Evolutionary conservation across 2,888 invertebrate species (phyloP), one percentile per base, ranked within the genome.

Genomic region (Melieria picta): DNA sequence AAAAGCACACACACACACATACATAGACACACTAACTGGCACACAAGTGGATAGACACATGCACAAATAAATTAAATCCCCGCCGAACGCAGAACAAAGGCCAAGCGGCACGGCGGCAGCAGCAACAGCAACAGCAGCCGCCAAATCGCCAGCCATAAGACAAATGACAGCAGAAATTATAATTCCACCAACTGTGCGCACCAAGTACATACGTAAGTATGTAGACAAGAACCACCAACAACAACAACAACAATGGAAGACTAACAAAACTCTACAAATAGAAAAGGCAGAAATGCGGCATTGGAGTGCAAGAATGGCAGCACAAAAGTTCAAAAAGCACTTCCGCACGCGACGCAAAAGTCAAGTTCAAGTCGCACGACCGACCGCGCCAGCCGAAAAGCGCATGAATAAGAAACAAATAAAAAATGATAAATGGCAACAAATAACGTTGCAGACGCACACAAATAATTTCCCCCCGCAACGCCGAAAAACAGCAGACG

Each of bases 301-400:
- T 30, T 30, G 30, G 30, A 30, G 30, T 30, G 60, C 11, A 42
- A 47, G 45, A 7, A 52, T 9, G 11, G 50, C 61, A 50, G 61
- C 50, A 60, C 43, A 61, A 60, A 67, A 52, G 50, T 67, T 42
- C 60, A 52, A 67, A 67, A 60, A 58, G 56, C 60, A 52, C 52
- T 67, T 60, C 67, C 67, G 60, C 52, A 50, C 60, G 45, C 67
- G 11, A 67, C 50, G 61, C 67, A 67, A 58, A 67, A 67, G 67
- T 67, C 67, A 67, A 67, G 67, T 67, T 67, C 67, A 67, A 67
- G 52, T 45, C 16, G 43, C 16, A 4, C 9, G 46, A 16, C 1
- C 16, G 6, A 55, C 48, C 7, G 1, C 9, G 16, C 4, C n/a
- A 16, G 11, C 1, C 48, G 46, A 13, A 45, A 10, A 11, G 56